Evolutionary conservation across 1,140 invertebrate genomes (phyloP).

Genomic region (Brachionus manjavacas): DNA sequence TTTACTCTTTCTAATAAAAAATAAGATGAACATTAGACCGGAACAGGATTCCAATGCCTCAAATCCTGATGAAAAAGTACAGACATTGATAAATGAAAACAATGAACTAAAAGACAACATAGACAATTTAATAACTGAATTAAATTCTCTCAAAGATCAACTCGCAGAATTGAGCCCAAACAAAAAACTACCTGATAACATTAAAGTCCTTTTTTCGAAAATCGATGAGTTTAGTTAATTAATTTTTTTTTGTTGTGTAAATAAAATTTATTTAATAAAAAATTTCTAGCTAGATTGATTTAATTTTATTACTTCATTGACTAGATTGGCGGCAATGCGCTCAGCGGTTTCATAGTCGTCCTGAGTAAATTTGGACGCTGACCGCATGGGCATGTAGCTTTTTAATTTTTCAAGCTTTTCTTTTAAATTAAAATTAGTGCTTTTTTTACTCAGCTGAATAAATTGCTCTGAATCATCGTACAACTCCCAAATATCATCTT

Average conservation of each 20-base stretch:
- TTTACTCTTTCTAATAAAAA: background rate
- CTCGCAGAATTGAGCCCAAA: slow-evolving; percentile 64
- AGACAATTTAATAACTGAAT: slow-evolving; percentile 82
- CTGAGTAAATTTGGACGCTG: background rate
- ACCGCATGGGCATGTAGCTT: background rate
- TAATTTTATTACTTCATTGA: slow-evolving; percentile 8
- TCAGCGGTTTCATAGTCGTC: slow-evolving; percentile 6
- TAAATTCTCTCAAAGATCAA: slow-evolving; percentile 74
- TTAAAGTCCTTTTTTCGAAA: background rate
- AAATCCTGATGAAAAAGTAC: slow-evolving; percentile 88
- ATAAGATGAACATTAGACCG: background rate
- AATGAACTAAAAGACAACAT: slow-evolving; percentile 83
- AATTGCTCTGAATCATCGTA: background rate
- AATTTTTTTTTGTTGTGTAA: background rate
- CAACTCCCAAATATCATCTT: background rate
- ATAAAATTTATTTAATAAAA: background rate
- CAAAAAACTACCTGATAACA: background rate
- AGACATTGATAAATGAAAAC: slow-evolving; percentile 82
- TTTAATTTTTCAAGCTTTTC: slow-evolving; percentile 6
- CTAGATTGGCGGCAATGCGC: slow-evolving; percentile 14
- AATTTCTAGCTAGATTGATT: background rate
- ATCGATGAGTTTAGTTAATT: background rate
- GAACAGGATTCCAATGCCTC: slow-evolving; percentile 67
- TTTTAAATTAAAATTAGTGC: background rate
- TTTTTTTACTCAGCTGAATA: background rate